phyloP scores from a whole-genome alignment of 2,888 invertebrate species.

The Teleiodes luculella region DNA sequence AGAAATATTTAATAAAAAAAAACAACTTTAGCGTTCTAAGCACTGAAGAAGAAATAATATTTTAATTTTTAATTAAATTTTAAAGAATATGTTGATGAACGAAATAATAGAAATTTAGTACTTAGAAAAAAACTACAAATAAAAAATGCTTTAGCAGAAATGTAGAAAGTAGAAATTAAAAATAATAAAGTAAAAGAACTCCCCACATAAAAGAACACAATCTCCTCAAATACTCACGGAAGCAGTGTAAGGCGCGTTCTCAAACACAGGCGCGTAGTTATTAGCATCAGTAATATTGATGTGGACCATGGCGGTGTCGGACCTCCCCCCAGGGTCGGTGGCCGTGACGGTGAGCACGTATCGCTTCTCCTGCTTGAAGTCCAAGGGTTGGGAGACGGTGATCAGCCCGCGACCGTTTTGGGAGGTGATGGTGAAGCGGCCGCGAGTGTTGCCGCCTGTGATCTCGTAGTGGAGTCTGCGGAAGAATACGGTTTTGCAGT shows the following conservation, averaged over 20 bases:
- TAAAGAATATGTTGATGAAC: too few relatives aligned
- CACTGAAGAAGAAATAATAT: too few relatives aligned
- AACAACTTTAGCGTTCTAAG: too few relatives aligned
- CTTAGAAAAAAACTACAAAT: too few relatives aligned
- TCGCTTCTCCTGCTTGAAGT: constrained; percentile 94
- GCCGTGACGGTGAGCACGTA: constrained; percentile 93
- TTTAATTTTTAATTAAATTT: too few relatives aligned
- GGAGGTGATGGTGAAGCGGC: constrained; percentile 92
- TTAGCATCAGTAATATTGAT: constrained; percentile 97
- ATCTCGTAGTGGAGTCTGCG: constrained; percentile 88
- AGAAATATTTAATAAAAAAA: too few relatives aligned
- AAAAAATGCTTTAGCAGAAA: too few relatives aligned
- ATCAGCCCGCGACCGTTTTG: constrained; percentile 92
- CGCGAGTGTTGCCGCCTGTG: constrained; percentile 89
- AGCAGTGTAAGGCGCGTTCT: constrained; percentile 94
- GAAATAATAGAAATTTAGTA: too few relatives aligned
- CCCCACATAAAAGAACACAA: neutral
- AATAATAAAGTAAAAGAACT: neutral
- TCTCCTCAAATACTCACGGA: constrained; percentile 71
- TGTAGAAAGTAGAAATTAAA: too few relatives aligned
- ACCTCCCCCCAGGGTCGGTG: constrained; percentile 92
- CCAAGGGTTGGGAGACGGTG: constrained; percentile 92
- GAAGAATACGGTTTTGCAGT: too few relatives aligned
- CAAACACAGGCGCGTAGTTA: constrained; percentile 94
- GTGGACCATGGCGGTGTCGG: constrained; percentile 92